Base-by-base conservation (phyloP, 2,113 vertebrate species). In the Lasiurus borealis region DNA sequence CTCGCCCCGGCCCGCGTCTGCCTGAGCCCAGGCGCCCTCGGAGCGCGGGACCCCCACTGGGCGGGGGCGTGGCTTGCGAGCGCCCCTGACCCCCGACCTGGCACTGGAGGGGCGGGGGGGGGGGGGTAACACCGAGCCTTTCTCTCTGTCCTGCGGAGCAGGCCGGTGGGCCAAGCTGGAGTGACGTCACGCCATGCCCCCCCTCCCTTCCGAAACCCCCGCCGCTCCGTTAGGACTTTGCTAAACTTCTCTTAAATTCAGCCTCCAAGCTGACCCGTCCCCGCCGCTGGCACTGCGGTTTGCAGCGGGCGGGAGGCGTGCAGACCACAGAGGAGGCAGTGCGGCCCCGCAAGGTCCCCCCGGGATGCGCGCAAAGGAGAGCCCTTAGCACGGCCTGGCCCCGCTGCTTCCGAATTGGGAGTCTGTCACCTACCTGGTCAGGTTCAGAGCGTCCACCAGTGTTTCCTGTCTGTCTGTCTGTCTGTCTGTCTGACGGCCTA, bases 1-100 rank as follows among this genome's bases (percentile, higher is more conserved):
- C n/a, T n/a, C n/a, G n/a, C n/a, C n/a, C n/a, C n/a, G n/a, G n/a
- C n/a, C n/a, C n/a, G n/a, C n/a, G n/a, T n/a, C n/a, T n/a, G n/a
- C n/a, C n/a, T n/a, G n/a, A 8, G 46, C 15, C 0, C 34, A 0
- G 29, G 29, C 8, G 0, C 64, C 0, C 3, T 2, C 2, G 29
- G 27, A 27, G 71, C 5, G 23, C 59, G 0, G 1, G 44, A 36
- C 52, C 72, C 50, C 5, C 23, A 3, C 44, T 7, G 44, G 7
- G 36, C 19, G 7, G 66, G 40, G 40, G 40, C 40, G 40, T 40
- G 40, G 40, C 40, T 40, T 40, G 40, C 40, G 40, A 40, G 40
- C 40, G 40, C 40, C 40, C 40, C n/a, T n/a, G n/a, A n/a, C n/a
- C n/a, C n/a, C n/a, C n/a, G n/a, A n/a, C n/a, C n/a, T n/a, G n/a